These are phyloP conservation scores for Otolemur crassicaudatus DNA, from an alignment of 2,797 vertebrate genomes.

Conservation along the genomic window DNA sequence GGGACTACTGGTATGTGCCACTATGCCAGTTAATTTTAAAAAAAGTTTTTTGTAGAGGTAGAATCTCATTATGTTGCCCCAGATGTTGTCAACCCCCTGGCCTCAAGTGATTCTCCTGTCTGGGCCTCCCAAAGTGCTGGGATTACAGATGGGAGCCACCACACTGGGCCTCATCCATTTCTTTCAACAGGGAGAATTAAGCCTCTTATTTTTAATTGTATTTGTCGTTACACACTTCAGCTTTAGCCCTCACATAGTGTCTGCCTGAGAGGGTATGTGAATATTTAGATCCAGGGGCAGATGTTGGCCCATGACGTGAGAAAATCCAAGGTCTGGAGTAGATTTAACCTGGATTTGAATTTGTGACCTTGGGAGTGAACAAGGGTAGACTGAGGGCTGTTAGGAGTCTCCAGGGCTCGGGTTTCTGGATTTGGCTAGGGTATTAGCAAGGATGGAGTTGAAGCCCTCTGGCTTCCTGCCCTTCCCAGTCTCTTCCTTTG, in stretches of 20 bases:
- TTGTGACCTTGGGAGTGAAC: neutral
- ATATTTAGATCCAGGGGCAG: neutral
- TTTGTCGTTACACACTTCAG: neutral
- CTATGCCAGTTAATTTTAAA: neutral
- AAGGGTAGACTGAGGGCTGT: neutral
- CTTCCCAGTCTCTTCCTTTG: neutral
- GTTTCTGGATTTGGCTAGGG: neutral
- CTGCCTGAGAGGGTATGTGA: neutral
- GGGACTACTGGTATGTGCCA: neutral
- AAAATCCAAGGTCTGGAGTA: neutral
- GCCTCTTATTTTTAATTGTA: neutral
- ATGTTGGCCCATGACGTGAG: neutral
- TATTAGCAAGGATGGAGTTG: neutral
- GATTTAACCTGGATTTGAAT: neutral
- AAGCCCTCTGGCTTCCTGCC: neutral
- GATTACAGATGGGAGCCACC: neutral
- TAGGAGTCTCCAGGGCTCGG: neutral
- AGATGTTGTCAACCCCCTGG: neutral
- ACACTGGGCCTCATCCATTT: rapidly evolving
- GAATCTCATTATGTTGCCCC: neutral
- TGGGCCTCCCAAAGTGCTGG: neutral
- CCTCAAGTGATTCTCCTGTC: neutral
- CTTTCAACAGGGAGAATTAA: neutral
- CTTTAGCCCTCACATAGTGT: neutral
- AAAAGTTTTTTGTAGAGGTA: neutral